These are phyloP conservation scores for Patiria pectinifera DNA, from an alignment of 53 echinoderm and acorn worm genomes.

Conservation along the genomic window DNA sequence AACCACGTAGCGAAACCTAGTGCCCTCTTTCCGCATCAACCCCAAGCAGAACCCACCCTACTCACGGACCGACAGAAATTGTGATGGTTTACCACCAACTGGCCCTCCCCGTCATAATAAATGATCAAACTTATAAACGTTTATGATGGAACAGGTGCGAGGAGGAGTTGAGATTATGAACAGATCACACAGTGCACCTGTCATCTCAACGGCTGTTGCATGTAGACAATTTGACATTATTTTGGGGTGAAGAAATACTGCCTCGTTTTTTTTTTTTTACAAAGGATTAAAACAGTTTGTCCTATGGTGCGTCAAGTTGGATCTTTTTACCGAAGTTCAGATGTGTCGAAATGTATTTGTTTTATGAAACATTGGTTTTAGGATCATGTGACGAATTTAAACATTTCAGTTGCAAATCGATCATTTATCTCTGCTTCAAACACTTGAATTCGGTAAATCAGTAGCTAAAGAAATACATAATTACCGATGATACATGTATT, in stretches of 20 bases:
- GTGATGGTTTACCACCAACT: constrained; percentile 63
- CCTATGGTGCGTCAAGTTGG: too few species aligned
- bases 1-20: too few species aligned
- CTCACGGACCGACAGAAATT: neutral
- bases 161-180: constrained; percentile 31
- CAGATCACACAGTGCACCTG: constrained; percentile 41
- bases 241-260: neutral
- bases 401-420: too few species aligned
- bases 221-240: neutral
- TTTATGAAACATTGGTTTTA: too few species aligned
- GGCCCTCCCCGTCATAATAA: constrained; percentile 35
- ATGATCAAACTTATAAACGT: constrained; percentile 64
- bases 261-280: neutral
- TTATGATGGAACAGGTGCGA: constrained; percentile 54
- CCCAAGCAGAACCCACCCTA: neutral
- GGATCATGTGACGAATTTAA: too few species aligned
- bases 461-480: too few species aligned
- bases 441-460: too few species aligned
- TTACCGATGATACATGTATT: too few species aligned
- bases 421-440: too few species aligned
- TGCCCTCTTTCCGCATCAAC: neutral
- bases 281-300: too few species aligned
- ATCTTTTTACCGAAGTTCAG: too few species aligned
- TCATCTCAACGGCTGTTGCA: constrained; percentile 45
- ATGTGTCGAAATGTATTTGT: too few species aligned